Base-by-base conservation (phyloP, 2,797 vertebrate genomes). In the Aldrovandia affinis region DNA sequence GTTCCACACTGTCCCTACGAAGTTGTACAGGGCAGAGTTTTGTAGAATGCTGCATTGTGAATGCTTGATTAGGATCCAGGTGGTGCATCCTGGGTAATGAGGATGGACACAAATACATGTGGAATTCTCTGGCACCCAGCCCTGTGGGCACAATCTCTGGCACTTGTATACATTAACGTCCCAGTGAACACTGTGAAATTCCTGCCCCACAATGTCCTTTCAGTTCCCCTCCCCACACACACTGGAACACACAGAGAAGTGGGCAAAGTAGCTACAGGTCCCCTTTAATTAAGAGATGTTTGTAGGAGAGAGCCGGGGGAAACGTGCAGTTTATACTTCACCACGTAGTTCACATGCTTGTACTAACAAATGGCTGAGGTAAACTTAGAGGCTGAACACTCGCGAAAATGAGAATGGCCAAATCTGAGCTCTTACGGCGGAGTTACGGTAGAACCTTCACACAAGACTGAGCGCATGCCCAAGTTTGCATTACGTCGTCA, bases 281-380 rank as follows among this genome's bases (percentile, higher is more conserved):
- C 57, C 22, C 44, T 81, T 70, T 83, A 84, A 83, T 87, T 85
- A 80, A 52, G 18, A 10, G 80, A 81, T 84, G 81, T 78, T 81
- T 63, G 70, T 30, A 39, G 12, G 39, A n/a, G 39, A n/a, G 25
- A 28, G 20, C 50, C n/a, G 2, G 59, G 55, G 47, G 47, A 50
- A 82, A 54, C 28, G 68, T 44, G 22, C 44, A 20, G 20, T 80
- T 30, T 30, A 68, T 84, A 54, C 33, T 52, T 39, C 36, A 36
- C 52, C 47, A 44, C 36, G 68, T 65, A n/a, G 8, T 30, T 20
- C n/a, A 10, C 50, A 63, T 15, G 30, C 20, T 54, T 50, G 61
- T 54, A 30, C 78, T 70, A 68, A 28, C 15, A 55, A 73, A 78
- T 54, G 30, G 36, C 54, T 1, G 63, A 33, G 63, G 63, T 65